Conservation (phyloP, 2,113 vertebrate genomes). For the Centropus bengalensis region DNA sequence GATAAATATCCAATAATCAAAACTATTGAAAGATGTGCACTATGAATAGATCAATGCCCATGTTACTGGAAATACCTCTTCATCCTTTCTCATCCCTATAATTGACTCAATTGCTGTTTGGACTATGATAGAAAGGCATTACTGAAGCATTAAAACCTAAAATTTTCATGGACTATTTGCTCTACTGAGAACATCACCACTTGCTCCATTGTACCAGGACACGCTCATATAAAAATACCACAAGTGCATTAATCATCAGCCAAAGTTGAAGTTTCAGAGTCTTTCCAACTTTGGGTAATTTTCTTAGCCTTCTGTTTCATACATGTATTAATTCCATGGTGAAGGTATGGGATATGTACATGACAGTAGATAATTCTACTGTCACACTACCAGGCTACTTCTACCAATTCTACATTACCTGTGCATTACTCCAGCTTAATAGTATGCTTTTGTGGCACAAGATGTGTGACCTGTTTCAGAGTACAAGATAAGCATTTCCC, state of each 20-base stretch:
- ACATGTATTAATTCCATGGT: neutral
- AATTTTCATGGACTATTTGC: constrained; percentile 27
- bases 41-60: neutral
- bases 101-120: neutral
- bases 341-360: neutral
- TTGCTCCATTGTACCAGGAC: neutral
- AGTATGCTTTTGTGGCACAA: neutral
- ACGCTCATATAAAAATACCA: neutral
- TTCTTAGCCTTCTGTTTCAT: neutral
- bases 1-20: neutral
- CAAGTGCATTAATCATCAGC: neutral
- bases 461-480: neutral
- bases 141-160: constrained; percentile 3
- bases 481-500: neutral
- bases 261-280: neutral
- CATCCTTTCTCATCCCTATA: neutral
- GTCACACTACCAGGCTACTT: neutral
- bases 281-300: neutral
- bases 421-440: neutral
- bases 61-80: neutral
- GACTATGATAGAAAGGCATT: constrained; percentile 25
- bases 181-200: neutral
- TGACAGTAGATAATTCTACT: neutral
- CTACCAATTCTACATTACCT: neutral
- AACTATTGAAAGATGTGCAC: neutral